Percentiles rank a stretch among this genome's conserved stretches.
phyloP scores from a whole-genome alignment of 2,113 vertebrate species.

The Buteo buteo region DNA sequence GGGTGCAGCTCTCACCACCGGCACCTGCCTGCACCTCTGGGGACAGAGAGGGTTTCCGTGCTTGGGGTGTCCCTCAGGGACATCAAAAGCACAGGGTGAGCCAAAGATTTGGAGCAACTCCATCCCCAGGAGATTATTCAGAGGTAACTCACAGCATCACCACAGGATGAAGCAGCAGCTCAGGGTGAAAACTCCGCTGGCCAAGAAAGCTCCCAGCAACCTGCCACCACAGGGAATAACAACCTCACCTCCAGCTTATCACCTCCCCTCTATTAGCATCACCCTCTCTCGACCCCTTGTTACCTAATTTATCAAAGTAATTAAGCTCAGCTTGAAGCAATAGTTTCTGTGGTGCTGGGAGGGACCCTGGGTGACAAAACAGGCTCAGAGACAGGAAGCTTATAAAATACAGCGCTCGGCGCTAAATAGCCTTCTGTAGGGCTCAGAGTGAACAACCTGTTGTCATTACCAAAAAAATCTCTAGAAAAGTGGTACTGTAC shows the following conservation, averaged over 20 bases:
- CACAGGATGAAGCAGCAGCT: neutral
- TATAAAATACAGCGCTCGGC: neutral
- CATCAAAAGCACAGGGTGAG: neutral
- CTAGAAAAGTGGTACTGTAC: neutral
- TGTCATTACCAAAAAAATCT: neutral
- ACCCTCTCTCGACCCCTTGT: neutral
- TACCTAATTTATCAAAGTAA: neutral
- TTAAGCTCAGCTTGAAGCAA: neutral
- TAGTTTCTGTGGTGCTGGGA: neutral
- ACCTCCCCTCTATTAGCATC: neutral
- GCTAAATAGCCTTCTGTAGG: neutral
- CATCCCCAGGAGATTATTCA: neutral
- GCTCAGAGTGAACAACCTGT: neutral
- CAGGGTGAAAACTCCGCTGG: fast-evolving
- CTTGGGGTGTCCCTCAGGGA: fast-evolving
- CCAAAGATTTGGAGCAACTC: neutral
- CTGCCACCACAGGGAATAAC: fast-evolving
- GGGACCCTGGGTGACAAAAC: neutral
- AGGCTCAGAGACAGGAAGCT: neutral
- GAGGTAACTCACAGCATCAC: neutral
- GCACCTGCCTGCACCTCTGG: neutral
- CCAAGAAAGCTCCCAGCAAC: neutral
- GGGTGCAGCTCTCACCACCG: neutral
- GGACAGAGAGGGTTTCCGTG: neutral
- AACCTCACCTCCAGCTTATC: neutral